These are phyloP conservation scores for Mythimna vitellina DNA, from an alignment of 2,888 invertebrate species.

Conservation along the genomic window DNA sequence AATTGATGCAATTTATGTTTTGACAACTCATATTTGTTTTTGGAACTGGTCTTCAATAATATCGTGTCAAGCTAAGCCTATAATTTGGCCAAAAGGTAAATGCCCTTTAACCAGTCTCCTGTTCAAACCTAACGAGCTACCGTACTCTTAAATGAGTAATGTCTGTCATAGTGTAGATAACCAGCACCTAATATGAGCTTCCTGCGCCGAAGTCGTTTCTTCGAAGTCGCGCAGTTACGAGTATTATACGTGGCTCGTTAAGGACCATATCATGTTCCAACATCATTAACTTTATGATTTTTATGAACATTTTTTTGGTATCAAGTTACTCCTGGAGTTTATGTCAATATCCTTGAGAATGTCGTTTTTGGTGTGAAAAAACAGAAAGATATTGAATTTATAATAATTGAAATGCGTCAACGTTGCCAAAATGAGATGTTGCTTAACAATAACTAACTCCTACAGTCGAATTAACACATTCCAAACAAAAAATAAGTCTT, in stretches of 20 bases:
- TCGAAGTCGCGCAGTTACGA: constrained; percentile 59
- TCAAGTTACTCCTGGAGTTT: constrained; percentile 40
- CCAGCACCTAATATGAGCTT: constrained; percentile 57
- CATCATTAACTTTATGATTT: constrained; percentile 68
- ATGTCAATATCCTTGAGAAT: constrained; percentile 40
- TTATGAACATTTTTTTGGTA: constrained; percentile 41
- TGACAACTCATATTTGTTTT: neutral
- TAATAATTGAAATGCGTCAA: constrained; percentile 21
- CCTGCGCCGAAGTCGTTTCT: constrained; percentile 62
- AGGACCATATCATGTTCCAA: constrained; percentile 65
- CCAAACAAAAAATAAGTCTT: neutral
- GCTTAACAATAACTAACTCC: constrained; percentile 35
- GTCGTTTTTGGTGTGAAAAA: constrained; percentile 29
- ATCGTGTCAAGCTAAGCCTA: neutral
- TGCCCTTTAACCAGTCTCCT: neutral
- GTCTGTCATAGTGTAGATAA: constrained; percentile 41
- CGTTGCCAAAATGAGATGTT: constrained; percentile 22
- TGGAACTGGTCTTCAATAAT: neutral
- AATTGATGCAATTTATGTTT: neutral
- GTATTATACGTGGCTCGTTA: constrained; percentile 61
- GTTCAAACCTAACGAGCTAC: constrained; percentile 9
- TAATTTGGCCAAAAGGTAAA: neutral
- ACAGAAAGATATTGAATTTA: constrained; percentile 24
- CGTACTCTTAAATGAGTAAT: constrained; percentile 12
- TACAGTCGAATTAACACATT: constrained; percentile 19